Evolutionary conservation across 1,140 invertebrate species (phyloP).

Genomic region (Metaphire vulgaris): DNA sequence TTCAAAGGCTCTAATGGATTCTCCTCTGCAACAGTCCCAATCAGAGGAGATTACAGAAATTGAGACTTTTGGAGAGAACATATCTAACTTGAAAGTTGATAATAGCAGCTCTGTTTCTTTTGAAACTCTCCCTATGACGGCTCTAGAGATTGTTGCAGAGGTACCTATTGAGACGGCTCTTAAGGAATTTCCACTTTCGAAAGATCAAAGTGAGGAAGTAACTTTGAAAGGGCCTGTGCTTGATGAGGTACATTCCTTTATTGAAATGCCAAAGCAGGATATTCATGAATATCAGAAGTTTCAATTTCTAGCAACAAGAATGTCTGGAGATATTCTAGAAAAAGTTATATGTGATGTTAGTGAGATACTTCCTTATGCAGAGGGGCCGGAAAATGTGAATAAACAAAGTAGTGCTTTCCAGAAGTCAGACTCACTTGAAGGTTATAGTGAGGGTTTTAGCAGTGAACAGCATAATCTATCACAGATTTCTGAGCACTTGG

Average conservation of each 20-base stretch:
- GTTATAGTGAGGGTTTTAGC: too few relatives aligned
- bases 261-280: neutral
- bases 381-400: too few relatives aligned
- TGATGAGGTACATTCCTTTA: neutral
- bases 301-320: neutral
- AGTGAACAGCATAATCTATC: too few relatives aligned
- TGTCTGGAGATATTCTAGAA: neutral
- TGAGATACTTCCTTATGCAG: too few relatives aligned
- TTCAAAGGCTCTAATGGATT: neutral
- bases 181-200: neutral
- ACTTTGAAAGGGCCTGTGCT: neutral
- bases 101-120: neutral
- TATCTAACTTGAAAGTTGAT: neutral
- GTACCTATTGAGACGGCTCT: neutral
- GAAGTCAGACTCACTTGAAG: too few relatives aligned
- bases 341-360: neutral
- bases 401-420: too few relatives aligned
- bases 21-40: neutral
- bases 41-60: neutral
- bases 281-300: neutral
- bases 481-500: too few relatives aligned
- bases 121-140: neutral
- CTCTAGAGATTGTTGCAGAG: neutral
- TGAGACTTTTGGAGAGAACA: neutral
- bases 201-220: neutral